Conservation (phyloP, 2,888 invertebrate genomes). For the Cheiracanthium punctorium region DNA sequence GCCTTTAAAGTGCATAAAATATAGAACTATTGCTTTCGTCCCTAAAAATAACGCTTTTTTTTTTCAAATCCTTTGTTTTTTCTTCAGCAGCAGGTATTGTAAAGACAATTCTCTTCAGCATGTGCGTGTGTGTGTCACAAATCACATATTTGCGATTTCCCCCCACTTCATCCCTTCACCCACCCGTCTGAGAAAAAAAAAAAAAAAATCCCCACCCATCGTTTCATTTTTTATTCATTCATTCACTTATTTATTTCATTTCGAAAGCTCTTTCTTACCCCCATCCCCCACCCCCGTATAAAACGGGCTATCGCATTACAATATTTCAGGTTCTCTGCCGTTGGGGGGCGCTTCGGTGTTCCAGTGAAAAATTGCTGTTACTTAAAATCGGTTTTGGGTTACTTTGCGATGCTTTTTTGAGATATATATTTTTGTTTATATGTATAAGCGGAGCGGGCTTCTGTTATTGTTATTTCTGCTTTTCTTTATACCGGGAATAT, state of each 20-base stretch:
- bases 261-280: background rate
- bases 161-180: slow-evolving; percentile 19
- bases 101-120: background rate
- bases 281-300: background rate
- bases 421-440: slow-evolving; percentile 23
- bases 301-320: slow-evolving; percentile 57
- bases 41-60: background rate
- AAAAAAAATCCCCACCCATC: slow-evolving; percentile 16
- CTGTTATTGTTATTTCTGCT: too few species aligned
- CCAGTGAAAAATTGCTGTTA: slow-evolving; percentile 55
- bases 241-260: slow-evolving; percentile 25
- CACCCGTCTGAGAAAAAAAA: background rate
- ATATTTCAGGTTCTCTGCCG: slow-evolving; percentile 52
- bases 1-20: slow-evolving; percentile 8
- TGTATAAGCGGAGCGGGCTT: slow-evolving; percentile 22
- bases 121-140: slow-evolving; percentile 39
- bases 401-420: slow-evolving; percentile 18
- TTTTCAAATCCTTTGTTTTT: background rate
- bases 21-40: background rate
- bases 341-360: slow-evolving; percentile 33
- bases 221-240: slow-evolving; percentile 39
- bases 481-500: slow-evolving; percentile 21
- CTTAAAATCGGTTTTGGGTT: slow-evolving; percentile 62
- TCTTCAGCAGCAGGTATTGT: slow-evolving; percentile 5
- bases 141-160: slow-evolving; percentile 35